These are phyloP conservation scores for Macaria notata DNA, from an alignment of 2,888 invertebrate species.

Conservation along the genomic window DNA sequence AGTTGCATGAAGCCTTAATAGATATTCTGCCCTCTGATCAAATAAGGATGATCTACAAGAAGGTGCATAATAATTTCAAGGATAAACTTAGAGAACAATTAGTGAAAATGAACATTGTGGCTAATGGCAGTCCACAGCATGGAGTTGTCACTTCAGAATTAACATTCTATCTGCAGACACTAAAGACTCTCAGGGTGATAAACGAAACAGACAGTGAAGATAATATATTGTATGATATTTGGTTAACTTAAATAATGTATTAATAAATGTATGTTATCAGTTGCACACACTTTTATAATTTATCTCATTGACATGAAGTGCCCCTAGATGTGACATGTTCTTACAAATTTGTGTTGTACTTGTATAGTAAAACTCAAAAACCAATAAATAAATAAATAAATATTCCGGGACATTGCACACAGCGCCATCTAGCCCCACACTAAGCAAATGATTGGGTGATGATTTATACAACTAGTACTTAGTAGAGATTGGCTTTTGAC, in stretches of 20 bases:
- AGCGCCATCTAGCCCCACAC: too few species aligned
- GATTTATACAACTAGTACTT: too few species aligned
- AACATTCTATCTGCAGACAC: slow-evolving; percentile 94
- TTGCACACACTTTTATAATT: slow-evolving; percentile 18
- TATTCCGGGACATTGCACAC: too few species aligned
- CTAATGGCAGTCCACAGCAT: slow-evolving; percentile 98
- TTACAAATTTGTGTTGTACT: too few species aligned
- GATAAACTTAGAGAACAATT: slow-evolving; percentile 92
- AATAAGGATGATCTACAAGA: slow-evolving; percentile 89
- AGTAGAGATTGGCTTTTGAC: too few species aligned
- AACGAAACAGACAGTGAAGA: slow-evolving; percentile 88
- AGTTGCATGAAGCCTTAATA: slow-evolving; percentile 94
- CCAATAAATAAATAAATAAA: too few species aligned
- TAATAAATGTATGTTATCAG: slow-evolving; percentile 17
- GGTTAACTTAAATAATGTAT: slow-evolving; percentile 82
- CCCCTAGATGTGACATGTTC: too few species aligned
- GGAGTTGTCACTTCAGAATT: slow-evolving; percentile 96
- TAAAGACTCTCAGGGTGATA: slow-evolving; percentile 90
- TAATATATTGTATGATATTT: slow-evolving; percentile 91
- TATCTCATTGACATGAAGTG: neutral
- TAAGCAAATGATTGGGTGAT: too few species aligned
- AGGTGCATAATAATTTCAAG: slow-evolving; percentile 93
- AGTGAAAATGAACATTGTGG: slow-evolving; percentile 92
- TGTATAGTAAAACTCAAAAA: too few species aligned
- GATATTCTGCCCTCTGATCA: slow-evolving; percentile 91